These are phyloP conservation scores for Prorops nasuta DNA, from an alignment of 1,140 invertebrate species.

Conservation along the genomic window DNA sequence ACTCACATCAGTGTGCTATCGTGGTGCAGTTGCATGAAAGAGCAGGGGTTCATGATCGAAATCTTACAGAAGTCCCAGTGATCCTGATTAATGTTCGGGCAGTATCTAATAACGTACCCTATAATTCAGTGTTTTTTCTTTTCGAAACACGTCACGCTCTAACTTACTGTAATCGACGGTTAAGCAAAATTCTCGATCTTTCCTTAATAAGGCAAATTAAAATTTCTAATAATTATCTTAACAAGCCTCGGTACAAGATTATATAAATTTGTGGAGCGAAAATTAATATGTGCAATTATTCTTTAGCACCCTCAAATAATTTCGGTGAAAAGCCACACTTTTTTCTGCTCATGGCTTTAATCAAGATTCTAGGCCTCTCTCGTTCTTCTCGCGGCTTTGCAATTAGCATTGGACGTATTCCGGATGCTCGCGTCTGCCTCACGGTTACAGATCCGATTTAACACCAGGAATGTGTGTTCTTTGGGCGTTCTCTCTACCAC, in stretches of 20 bases:
- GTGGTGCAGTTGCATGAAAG: constrained; percentile 30
- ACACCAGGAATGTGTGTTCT: background rate
- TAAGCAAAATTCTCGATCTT: too few species aligned
- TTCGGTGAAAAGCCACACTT: background rate
- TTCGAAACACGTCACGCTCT: too few species aligned
- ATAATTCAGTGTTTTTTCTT: constrained; percentile 27
- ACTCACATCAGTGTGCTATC: constrained; percentile 19
- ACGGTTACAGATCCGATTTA: constrained; percentile 1
- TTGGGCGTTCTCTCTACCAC: background rate
- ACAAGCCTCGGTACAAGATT: too few species aligned
- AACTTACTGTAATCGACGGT: too few species aligned
- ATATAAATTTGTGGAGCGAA: too few species aligned
- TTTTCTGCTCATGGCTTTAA: background rate
- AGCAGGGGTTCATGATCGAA: constrained; percentile 12
- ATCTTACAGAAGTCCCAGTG: constrained; percentile 16
- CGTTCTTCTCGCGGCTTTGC: background rate
- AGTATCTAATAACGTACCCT: constrained; percentile 27
- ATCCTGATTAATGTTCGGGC: constrained; percentile 36
- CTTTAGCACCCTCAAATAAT: too few species aligned
- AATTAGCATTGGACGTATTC: constrained; percentile 7
- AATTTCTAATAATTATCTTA: too few species aligned
- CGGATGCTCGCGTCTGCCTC: background rate
- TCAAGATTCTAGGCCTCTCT: constrained; percentile 13
- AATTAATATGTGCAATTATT: too few species aligned
- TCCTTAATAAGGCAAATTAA: background rate